These are phyloP conservation scores for Callosobruchus maculatus DNA, from an alignment of 2,888 invertebrate genomes.

Conservation along the genomic window DNA sequence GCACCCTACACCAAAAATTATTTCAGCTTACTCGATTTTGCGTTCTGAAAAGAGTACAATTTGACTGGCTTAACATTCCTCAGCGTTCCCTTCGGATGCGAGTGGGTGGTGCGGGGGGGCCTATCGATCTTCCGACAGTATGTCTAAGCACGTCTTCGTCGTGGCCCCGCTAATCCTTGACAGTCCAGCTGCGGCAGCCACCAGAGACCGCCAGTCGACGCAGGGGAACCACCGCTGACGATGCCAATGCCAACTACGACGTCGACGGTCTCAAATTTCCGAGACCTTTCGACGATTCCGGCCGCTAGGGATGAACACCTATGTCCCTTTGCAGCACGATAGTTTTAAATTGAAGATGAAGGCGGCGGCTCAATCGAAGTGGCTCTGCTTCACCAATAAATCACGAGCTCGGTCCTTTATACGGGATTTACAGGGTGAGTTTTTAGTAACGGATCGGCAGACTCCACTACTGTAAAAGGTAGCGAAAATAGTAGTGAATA, in stretches of 20 bases:
- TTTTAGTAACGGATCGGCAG: too few species aligned
- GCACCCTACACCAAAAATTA: too few species aligned
- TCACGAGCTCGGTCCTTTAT: neutral
- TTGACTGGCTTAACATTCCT: too few species aligned
- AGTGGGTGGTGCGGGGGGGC: neutral
- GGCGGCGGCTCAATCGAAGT: neutral
- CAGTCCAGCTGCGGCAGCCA: neutral
- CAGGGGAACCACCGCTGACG: neutral
- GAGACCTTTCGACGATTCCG: neutral
- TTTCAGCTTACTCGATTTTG: too few species aligned
- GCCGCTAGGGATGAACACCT: neutral
- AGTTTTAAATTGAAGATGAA: neutral
- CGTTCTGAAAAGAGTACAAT: too few species aligned
- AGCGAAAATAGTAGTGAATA: too few species aligned
- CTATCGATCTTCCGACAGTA: conserved; percentile 33
- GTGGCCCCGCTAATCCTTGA: neutral
- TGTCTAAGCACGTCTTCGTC: conserved; percentile 29
- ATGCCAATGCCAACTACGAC: neutral
- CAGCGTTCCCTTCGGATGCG: neutral
- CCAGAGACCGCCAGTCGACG: neutral
- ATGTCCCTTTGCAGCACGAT: neutral
- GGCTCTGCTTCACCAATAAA: neutral
- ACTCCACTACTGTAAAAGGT: too few species aligned
- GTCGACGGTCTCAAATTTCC: neutral
- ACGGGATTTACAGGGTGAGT: too few species aligned